A percentile compares a stretch with the other conserved stretches of the same genome.
Evolutionary conservation across 1,140 invertebrate species (phyloP).

Genomic region (Megalopta genalis): DNA sequence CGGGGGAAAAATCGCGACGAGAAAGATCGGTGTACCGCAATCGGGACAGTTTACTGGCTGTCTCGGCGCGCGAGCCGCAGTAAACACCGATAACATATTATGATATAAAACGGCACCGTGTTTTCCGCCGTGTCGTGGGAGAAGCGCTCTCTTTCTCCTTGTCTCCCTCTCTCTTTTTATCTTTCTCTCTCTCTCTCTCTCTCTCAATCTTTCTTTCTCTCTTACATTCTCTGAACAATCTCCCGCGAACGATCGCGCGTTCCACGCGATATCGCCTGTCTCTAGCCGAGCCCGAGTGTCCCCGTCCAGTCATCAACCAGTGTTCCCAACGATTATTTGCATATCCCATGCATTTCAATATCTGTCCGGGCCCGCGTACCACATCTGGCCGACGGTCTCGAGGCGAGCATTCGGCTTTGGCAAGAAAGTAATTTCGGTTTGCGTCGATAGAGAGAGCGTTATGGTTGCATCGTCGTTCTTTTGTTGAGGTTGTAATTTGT

Average conservation of each 20-base stretch:
- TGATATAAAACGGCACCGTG: conserved; percentile 7
- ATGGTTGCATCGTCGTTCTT: too few species aligned
- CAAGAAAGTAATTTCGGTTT: too few species aligned
- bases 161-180: not conserved
- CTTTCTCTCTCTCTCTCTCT: not conserved
- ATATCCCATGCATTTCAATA: conserved; percentile 58
- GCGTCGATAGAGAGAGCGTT: too few species aligned
- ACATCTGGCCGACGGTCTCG: conserved; percentile 52
- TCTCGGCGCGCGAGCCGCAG: not conserved
- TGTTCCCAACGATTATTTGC: conserved; percentile 53
- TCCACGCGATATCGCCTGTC: conserved; percentile 14
- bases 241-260: not conserved
- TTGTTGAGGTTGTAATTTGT: too few species aligned
- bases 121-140: conserved; percentile 8
- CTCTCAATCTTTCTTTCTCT: not conserved
- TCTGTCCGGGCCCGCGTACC: conserved; percentile 49
- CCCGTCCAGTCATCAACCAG: conserved; percentile 10
- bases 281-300: not conserved
- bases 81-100: conserved; percentile 13
- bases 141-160: not conserved
- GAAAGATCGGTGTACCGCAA: not conserved
- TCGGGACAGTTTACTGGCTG: not conserved
- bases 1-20: not conserved
- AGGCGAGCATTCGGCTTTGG: conserved; percentile 58
- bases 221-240: not conserved